Base-by-base conservation (phyloP, 2,888 invertebrate species). In the Eudemis profundana region DNA sequence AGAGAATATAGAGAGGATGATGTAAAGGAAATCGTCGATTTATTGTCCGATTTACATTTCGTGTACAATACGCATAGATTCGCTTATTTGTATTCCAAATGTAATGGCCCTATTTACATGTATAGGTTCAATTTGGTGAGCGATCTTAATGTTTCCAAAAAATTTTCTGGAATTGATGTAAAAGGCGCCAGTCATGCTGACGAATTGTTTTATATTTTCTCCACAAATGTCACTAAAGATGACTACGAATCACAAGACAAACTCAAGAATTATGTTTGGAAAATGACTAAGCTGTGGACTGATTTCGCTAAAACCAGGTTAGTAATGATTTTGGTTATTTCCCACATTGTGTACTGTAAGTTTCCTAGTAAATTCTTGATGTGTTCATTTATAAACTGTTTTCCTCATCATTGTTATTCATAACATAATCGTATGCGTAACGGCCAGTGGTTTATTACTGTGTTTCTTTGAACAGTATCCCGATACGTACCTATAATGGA, bases 231-330 rank as follows among this genome's bases (percentile, higher is more conserved):
- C 5, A 81, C 82, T 44, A 78, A 78, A 49, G 81, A 84, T 44
- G 69, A 73, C 17, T 85, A 85, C 23, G 70, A 73, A 50, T 70
- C 80, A 2, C 73, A 78, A 4, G 75, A 80, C 4, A 68, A 77
- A 0, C 64, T 75, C 3, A 82, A 81, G 53, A 76, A 77, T 36
- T 78, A 84, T 71, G 75, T 78, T 0, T 72, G 77, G 49, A 72
- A 77, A 29, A 66, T 89, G 40, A 86, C 86, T 0, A 87, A 81
- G 68, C 46, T 91, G 60, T 89, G 90, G 89, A 79, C 89, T 0
- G 85, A 90, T 68, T 91, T 92, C 68, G 89, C 89, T 14, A 90
- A 85, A 75, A 80, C 82, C 60, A 80, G 82, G 91, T 90, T 72
- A 76, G 74, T 69, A 8, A 38, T 23, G 19, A 61, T 59, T 7